These are phyloP conservation scores for Drosophila neotestacea DNA, from an alignment of 2,888 invertebrate species.

Conservation along the genomic window DNA sequence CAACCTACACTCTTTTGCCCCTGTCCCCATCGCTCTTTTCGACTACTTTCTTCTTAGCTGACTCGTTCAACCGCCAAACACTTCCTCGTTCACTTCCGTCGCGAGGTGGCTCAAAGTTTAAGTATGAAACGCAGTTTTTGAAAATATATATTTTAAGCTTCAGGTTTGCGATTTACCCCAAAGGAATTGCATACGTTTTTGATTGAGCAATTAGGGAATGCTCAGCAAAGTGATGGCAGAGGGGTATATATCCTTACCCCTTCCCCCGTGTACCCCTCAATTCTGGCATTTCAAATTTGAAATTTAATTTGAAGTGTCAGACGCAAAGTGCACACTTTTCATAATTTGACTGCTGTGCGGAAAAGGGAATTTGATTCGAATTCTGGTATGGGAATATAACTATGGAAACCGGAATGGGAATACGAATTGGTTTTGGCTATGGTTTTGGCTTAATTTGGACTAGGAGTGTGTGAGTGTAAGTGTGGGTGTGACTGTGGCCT, in stretches of 20 bases:
- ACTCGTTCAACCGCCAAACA: conserved; percentile 71
- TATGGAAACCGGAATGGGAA: conserved; percentile 5
- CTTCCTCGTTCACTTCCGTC: conserved; percentile 63
- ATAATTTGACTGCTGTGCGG: conserved; percentile 70
- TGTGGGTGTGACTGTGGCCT: conserved; percentile 29
- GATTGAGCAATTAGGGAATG: conserved; percentile 77
- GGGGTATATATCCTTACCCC: background rate
- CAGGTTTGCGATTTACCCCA: conserved; percentile 62
- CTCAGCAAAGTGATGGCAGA: conserved; percentile 24
- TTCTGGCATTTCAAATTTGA: conserved; percentile 58
- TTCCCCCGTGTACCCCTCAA: no score
- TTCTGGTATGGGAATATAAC: conserved; percentile 6
- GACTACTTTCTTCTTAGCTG: conserved; percentile 10
- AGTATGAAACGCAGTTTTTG: conserved; percentile 60
- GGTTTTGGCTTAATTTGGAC: conserved; percentile 18
- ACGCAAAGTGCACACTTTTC: conserved; percentile 73
- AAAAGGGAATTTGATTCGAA: conserved; percentile 48
- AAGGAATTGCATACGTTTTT: conserved; percentile 78
- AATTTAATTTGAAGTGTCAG: conserved; percentile 74
- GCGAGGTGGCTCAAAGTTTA: conserved; percentile 54
- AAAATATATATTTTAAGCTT: conserved; percentile 47
- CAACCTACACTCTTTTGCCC: background rate
- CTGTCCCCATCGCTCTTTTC: background rate
- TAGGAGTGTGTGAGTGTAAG: conserved; percentile 7
- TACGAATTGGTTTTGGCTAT: conserved; percentile 27